These are phyloP conservation scores for Azorinus chamasolen DNA, from an alignment of 2,888 invertebrate genomes.

Conservation along the genomic window DNA sequence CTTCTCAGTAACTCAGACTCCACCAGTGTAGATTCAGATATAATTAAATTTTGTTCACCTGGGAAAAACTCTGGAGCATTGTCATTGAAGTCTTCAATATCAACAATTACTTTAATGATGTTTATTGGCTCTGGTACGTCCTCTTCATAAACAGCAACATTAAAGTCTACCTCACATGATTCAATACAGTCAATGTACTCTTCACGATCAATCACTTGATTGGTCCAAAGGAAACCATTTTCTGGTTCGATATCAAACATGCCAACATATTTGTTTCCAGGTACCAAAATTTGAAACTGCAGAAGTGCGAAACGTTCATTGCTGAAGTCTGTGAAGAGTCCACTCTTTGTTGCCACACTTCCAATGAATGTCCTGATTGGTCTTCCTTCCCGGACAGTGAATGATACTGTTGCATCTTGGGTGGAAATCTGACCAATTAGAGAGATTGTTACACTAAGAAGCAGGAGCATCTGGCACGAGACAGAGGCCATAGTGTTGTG, in stretches of 20 bases:
- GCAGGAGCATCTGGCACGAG: neutral
- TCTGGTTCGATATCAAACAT: constrained; percentile 72
- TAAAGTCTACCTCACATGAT: constrained; percentile 70
- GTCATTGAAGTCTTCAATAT: constrained; percentile 77
- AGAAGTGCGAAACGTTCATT: constrained; percentile 49
- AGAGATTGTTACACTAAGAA: neutral
- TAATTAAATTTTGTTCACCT: constrained; percentile 39
- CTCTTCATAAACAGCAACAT: constrained; percentile 69
- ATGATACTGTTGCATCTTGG: constrained; percentile 62
- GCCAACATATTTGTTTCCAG: constrained; percentile 56
- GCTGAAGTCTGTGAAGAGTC: constrained; percentile 49
- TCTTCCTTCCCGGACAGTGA: constrained; percentile 42
- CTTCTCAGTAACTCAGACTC: constrained; percentile 64
- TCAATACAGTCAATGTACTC: constrained; percentile 61
- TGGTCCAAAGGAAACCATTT: constrained; percentile 71
- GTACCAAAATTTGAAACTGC: constrained; percentile 62
- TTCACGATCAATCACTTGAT: constrained; percentile 74
- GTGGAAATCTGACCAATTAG: constrained; percentile 27
- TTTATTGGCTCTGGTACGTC: constrained; percentile 55
- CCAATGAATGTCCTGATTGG: constrained; percentile 53
- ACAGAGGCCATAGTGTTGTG: too few relatives aligned
- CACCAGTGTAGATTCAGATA: constrained; percentile 68
- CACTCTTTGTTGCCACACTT: constrained; percentile 64
- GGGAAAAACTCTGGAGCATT: constrained; percentile 73
- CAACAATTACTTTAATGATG: constrained; percentile 69